These are phyloP conservation scores for Beris chalybata DNA, from an alignment of 2,888 invertebrate genomes.

Conservation along the genomic window DNA sequence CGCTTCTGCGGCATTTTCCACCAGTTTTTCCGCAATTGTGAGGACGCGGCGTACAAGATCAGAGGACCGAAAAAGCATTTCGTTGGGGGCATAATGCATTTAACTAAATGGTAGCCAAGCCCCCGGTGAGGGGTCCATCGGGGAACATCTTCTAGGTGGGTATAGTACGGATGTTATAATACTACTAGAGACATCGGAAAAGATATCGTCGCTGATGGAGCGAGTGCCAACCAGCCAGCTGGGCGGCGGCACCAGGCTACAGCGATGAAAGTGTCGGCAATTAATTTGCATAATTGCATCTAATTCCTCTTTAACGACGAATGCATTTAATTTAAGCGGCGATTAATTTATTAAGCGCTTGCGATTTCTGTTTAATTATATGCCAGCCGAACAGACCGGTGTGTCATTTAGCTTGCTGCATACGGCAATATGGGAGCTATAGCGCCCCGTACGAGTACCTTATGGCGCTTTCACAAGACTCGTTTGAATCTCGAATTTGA, in stretches of 20 bases:
- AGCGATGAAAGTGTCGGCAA: conserved; percentile 40
- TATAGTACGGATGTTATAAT: neutral
- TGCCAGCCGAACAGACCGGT: conserved; percentile 13
- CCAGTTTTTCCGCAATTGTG: conserved; percentile 23
- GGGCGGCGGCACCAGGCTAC: conserved; percentile 35
- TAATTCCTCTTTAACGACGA: conserved; percentile 37
- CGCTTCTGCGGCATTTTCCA: conserved; percentile 30
- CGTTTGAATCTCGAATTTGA: too few species aligned
- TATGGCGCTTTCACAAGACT: too few species aligned
- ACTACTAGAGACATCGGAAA: conserved; percentile 8
- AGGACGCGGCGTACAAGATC: conserved; percentile 10
- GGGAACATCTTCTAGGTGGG: neutral
- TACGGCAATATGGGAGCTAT: too few species aligned
- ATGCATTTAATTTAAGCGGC: conserved; percentile 38
- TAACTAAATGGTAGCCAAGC: conserved; percentile 12
- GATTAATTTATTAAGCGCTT: conserved; percentile 38
- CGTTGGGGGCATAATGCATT: too few species aligned
- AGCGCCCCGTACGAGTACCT: too few species aligned
- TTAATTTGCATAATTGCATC: conserved; percentile 41
- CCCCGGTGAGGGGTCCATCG: neutral
- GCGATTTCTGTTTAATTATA: conserved; percentile 29
- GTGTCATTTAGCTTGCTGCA: neutral
- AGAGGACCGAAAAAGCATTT: conserved; percentile 6
- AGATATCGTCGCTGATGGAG: neutral
- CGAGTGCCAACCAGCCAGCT: conserved; percentile 25